Base-by-base conservation (phyloP, 2,113 vertebrate genomes). In the Lycaon pictus region DNA sequence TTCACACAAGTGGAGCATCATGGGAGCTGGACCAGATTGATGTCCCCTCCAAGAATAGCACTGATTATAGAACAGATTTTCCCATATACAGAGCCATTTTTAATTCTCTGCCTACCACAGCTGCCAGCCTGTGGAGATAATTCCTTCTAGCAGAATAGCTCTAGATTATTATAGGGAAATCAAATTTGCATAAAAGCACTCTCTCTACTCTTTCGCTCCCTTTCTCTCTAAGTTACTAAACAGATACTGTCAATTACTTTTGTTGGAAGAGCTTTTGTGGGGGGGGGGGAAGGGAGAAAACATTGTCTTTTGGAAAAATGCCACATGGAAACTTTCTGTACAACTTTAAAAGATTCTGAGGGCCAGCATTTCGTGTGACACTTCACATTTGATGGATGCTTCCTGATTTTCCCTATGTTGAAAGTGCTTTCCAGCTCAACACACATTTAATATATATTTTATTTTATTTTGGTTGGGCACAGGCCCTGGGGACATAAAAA, bases 91-190 rank as follows among this genome's bases (percentile, higher is more conserved):
- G 98, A 99, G 98, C 98, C 99, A 99, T 99, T 99, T 99, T 99
- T 99, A 99, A 99, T 99, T 99, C 99, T 98, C 98, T 99, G 98
- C 98, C 99, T 99, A 98, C 98, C 98, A 98, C 99, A 99, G 99
- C 99, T 99, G 99, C 98, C 98, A 98, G 99, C 98, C 98, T 98
- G 98, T 56, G 25, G 98, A 99, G 98, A 99, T 99, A 98, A 99
- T 99, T 99, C 98, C 99, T 99, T 98, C 98, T 98, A 99, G 98
- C 98, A 98, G 98, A 99, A 99, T 99, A 99, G 98, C 97, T 98
- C 97, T 98, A 98, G 98, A 99, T 99, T 99, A 99, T 99, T 99
- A 99, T 98, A 99, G 98, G 98, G 97, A 99, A 99, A 99, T 99
- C 98, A 99, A 98, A 99, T 99, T 99, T 99, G 98, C 98, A 99